Base-by-base conservation (phyloP, 2,113 vertebrate species). In the Toxostoma redivivum region DNA sequence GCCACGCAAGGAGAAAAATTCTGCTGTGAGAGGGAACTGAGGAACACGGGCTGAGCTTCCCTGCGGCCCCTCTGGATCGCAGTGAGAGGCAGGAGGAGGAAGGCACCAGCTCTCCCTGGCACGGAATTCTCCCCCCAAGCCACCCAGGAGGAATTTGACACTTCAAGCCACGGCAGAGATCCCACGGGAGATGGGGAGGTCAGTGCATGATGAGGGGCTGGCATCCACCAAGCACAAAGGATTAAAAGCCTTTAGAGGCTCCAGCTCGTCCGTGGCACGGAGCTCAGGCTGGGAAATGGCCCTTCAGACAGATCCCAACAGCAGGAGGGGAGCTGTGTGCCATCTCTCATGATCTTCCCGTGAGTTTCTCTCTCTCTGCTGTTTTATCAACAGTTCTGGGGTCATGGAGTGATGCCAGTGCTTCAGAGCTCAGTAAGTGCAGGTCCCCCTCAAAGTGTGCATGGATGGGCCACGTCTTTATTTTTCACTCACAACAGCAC, bases 21-120 rank as follows among this genome's bases (percentile, higher is more conserved):
- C 37, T 50, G 2, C 66, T 3, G 0, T 0, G 30, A 73, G 45
- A 1, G 10, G 77, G 79, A 53, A 37, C 33, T 12, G 78, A 54
- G 47, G 90, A 51, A 38, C 9, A 2, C 12, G 11, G 47, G 1
- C 14, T 15, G 42, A 6, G 44, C 87, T 37, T 40, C 64, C 84
- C 64, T 10, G 54, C 0, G 86, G 83, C 71, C 89, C 82, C 89
- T 48, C 10, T 72, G 94, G 86, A 56, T n/a, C 50, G 0, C 58
- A 69, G 83, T 82, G 90, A 94, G 92, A 92, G 86, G 89, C 89
- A 77, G 93, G 86, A 84, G 84, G 33, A 53, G 81, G 31, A 15
- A 65, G 53, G 56, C 60, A 65, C 17, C 18, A 2, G 69, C 73
- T 83, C 31, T 56, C 24, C 69, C 27, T 14, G 44, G 23, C 50